Conservation (phyloP, 2,797 vertebrate genomes). For the Allobates femoralis region DNA sequence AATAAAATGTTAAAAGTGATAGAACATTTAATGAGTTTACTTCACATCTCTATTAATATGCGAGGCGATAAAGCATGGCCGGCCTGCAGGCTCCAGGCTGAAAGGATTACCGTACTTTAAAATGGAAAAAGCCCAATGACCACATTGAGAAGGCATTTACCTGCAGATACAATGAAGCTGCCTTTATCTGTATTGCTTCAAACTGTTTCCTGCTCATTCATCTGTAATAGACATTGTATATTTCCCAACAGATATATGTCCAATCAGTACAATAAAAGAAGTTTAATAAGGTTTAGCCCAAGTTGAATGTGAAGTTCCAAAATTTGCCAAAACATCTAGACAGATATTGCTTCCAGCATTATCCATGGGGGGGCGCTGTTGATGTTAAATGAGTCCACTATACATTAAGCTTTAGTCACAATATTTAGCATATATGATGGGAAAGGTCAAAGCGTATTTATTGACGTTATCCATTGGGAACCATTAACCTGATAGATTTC, state of each 20-base stretch:
- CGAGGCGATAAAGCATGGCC: constrained; percentile 5
- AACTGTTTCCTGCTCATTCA: constrained; percentile 35
- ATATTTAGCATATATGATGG: no score
- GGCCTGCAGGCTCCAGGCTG: background rate
- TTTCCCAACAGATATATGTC: background rate
- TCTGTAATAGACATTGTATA: constrained; percentile 36
- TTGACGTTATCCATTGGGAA: no score
- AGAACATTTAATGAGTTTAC: constrained; percentile 16
- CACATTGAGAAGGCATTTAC: constrained; percentile 46
- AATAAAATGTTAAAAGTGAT: constrained; percentile 24
- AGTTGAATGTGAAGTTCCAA: background rate
- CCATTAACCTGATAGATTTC: no score
- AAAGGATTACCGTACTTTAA: background rate
- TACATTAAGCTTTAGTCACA: no score
- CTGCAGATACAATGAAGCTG: constrained; percentile 37
- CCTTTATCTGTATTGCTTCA: constrained; percentile 32
- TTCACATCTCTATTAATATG: constrained; percentile 46
- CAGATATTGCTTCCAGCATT: no score
- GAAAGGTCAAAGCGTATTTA: no score
- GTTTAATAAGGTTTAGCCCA: background rate
- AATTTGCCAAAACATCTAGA: no score
- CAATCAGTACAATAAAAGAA: background rate
- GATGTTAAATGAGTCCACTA: no score
- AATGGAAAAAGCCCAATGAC: constrained; percentile 37
- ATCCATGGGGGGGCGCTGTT: no score